These are phyloP conservation scores for Torymus texanus DNA, from an alignment of 2,888 invertebrate genomes.

Conservation along the genomic window DNA sequence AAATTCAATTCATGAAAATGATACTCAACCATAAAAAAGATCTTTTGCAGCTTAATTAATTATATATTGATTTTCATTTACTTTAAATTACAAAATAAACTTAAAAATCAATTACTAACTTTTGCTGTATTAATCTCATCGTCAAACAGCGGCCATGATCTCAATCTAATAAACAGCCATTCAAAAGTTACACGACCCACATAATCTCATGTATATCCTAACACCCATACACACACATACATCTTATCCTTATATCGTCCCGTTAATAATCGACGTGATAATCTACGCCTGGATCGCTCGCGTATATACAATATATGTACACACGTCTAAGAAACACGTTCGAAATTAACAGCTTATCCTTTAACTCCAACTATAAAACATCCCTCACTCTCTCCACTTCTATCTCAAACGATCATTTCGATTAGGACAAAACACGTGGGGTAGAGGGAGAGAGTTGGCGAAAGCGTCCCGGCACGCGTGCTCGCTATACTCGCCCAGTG, in stretches of 20 bases:
- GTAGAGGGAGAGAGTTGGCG: neutral
- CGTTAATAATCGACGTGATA: slow-evolving; percentile 15
- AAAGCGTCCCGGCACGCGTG: neutral
- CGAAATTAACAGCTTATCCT: slow-evolving; percentile 35
- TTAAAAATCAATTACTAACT: no score
- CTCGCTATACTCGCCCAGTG: neutral
- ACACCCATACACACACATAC: no score
- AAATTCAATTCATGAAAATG: no score
- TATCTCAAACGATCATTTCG: slow-evolving; percentile 41
- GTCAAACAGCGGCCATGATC: no score
- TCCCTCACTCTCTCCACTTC: neutral
- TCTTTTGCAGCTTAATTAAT: no score
- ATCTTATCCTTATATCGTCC: no score
- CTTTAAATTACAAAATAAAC: no score
- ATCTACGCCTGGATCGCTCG: neutral
- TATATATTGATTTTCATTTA: no score
- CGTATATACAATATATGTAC: neutral
- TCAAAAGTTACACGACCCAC: neutral
- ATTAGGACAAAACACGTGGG: slow-evolving; percentile 40
- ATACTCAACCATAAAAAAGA: no score
- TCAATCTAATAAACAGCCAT: no score
- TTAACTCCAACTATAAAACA: slow-evolving; percentile 11
- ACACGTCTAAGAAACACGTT: slow-evolving; percentile 13
- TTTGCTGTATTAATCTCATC: no score
- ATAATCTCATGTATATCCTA: neutral